phyloP scores from a whole-genome alignment of 1,140 invertebrate species.

The Brachionus calyciflorus region DNA sequence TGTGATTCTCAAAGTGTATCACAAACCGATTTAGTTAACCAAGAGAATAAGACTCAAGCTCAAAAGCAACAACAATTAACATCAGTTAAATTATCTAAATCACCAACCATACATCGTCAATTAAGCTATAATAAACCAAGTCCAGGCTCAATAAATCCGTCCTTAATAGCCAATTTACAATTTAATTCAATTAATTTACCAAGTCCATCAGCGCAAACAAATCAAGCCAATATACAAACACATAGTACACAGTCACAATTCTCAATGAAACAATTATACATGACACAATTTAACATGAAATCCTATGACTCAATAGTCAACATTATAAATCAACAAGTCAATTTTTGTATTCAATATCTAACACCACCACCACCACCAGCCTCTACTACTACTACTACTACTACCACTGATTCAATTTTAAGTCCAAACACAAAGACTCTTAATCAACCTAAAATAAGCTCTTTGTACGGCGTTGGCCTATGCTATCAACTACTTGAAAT shows the following conservation, averaged over 20 bases:
- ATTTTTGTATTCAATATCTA: slow-evolving; percentile 9
- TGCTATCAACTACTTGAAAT: slow-evolving; percentile 31
- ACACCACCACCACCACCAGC: neutral
- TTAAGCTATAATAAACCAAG: neutral
- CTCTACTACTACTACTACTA: neutral
- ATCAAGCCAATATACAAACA: neutral
- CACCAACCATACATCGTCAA: slow-evolving; percentile 20
- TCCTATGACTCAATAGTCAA: neutral
- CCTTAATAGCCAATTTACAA: slow-evolving; percentile 17
- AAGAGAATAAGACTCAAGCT: neutral
- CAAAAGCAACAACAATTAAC: neutral
- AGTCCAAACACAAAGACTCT: slow-evolving; percentile 4
- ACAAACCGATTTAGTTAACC: neutral
- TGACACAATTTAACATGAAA: neutral
- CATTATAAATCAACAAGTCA: slow-evolving; percentile 24
- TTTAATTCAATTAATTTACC: neutral
- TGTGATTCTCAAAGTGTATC: neutral
- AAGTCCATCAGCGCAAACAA: neutral
- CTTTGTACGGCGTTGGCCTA: neutral
- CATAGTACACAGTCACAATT: neutral
- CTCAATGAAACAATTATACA: slow-evolving; percentile 9
- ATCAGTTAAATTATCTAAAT: slow-evolving; percentile 21
- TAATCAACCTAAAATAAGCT: neutral
- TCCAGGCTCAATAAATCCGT: neutral
- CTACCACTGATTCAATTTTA: neutral